Percentiles rank a stretch among this genome's conserved stretches.
phyloP scores from a whole-genome alignment of 2,797 vertebrate species.

The Pelobates cultripes region DNA sequence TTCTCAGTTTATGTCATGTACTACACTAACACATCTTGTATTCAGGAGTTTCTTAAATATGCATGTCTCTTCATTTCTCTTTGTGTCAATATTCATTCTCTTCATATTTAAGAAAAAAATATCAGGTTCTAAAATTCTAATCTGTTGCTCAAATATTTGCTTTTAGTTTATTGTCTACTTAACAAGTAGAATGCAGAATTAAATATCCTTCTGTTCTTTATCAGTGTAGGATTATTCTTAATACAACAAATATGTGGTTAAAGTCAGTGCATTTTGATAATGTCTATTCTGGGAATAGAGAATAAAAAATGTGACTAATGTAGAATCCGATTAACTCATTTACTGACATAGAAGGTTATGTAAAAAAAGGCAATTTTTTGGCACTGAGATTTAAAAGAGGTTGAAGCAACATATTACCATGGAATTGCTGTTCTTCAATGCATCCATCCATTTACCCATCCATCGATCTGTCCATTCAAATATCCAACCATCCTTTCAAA shows the following conservation, averaged over 20 bases:
- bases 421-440: no score
- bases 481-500: no score
- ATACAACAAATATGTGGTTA: constrained; percentile 57
- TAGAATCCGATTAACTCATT: no score
- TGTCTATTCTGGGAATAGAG: background rate
- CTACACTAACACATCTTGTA: background rate
- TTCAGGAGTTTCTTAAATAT: background rate
- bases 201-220: constrained; percentile 20
- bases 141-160: constrained; percentile 63
- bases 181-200: constrained; percentile 31
- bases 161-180: constrained; percentile 51
- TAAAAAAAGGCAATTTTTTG: no score
- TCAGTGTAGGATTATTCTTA: constrained; percentile 48
- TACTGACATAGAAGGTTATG: no score
- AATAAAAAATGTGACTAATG: no score
- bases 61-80: background rate
- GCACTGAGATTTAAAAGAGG: no score
- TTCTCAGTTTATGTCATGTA: no score
- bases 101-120: constrained; percentile 4
- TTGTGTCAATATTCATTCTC: background rate
- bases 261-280: constrained; percentile 14
- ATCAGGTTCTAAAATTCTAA: constrained; percentile 52
- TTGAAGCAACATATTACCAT: no score
- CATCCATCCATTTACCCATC: no score
- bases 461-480: no score